A percentile compares a stretch with the other conserved stretches of the same genome.
These are phyloP conservation scores for Drosophila peninsularis DNA, from an alignment of 2,888 invertebrate species.

Conservation along the genomic window DNA sequence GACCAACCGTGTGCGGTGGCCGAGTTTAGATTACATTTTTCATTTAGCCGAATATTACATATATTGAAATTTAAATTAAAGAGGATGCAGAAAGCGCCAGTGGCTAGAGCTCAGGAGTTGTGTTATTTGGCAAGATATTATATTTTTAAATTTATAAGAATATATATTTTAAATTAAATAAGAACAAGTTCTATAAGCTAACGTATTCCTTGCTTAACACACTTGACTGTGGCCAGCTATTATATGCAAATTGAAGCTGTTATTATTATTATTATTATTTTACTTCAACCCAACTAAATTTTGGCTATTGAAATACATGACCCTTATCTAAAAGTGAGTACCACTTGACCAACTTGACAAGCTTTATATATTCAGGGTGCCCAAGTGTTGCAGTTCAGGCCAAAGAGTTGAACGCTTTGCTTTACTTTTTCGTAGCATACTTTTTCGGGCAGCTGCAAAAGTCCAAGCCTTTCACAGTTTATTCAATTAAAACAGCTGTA, in stretches of 20 bases:
- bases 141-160: too few species aligned
- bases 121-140: too few species aligned
- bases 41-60: background rate
- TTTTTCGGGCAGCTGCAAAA: background rate
- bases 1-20: background rate
- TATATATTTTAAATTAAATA: too few species aligned
- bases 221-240: background rate
- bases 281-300: background rate
- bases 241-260: background rate
- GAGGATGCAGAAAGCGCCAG: background rate
- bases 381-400: conserved; percentile 4
- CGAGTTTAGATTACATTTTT: background rate
- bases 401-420: background rate
- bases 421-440: conserved; percentile 24
- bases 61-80: background rate
- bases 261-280: too few species aligned
- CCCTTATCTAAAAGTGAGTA: background rate
- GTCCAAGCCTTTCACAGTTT: conserved; percentile 21
- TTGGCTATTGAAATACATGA: conserved; percentile 1
- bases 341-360: background rate
- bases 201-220: background rate
- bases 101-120: too few species aligned
- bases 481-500: conserved; percentile 34
- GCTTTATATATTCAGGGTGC: background rate
- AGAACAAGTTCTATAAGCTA: too few species aligned